These are phyloP conservation scores for Falco punctatus DNA, from an alignment of 2,113 vertebrate genomes.

Conservation along the genomic window DNA sequence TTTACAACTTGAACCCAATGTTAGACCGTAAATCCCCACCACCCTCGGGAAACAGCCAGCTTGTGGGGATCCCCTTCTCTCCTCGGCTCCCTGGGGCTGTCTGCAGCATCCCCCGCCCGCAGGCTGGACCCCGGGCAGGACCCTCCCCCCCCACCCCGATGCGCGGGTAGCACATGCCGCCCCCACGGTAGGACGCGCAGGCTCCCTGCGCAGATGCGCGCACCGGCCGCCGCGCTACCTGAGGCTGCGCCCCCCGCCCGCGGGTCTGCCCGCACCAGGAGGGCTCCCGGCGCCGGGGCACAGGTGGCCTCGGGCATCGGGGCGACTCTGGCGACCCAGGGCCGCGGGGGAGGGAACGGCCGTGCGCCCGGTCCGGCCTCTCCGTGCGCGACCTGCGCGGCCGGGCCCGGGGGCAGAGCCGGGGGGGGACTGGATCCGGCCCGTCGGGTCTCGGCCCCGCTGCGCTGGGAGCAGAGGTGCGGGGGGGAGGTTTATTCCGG, in stretches of 20 bases:
- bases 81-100: not conserved
- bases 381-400: no score
- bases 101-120: not conserved
- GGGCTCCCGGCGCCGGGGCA: not conserved
- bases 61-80: not conserved
- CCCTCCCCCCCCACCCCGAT: accelerated
- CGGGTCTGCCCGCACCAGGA: not conserved
- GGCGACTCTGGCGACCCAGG: no score
- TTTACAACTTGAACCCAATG: not conserved
- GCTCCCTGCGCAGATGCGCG: no score
- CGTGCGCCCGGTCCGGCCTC: no score
- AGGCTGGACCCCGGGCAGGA: not conserved
- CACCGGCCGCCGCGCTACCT: not conserved
- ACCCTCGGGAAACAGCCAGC: not conserved
- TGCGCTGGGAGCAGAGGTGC: not conserved
- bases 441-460: not conserved
- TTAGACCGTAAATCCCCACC: not conserved
- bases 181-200: not conserved
- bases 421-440: not conserved
- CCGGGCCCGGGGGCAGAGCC: no score
- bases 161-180: not conserved
- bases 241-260: not conserved
- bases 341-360: no score
- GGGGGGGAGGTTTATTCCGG: not conserved
- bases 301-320: not conserved